Evolutionary conservation across 2,113 vertebrate species (phyloP).

Genomic region (Sciurus niger): DNA sequence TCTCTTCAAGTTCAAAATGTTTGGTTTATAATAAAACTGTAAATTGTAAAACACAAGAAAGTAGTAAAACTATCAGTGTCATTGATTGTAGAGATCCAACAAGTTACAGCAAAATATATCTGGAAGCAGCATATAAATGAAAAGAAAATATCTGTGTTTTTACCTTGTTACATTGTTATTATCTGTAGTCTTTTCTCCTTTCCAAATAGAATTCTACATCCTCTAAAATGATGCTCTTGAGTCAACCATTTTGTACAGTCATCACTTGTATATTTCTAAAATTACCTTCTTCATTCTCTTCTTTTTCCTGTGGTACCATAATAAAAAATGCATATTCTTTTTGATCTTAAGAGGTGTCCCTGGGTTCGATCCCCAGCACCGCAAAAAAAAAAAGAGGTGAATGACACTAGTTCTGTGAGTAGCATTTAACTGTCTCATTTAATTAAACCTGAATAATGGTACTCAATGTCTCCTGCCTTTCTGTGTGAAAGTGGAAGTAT

Average conservation of each 20-base stretch:
- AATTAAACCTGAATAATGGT: background rate
- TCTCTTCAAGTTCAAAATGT: slow-evolving; percentile 90
- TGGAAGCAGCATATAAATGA: background rate
- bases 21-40: slow-evolving; percentile 96
- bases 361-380: too few relatives aligned
- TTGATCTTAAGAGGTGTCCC: background rate
- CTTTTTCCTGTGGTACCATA: background rate
- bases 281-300: slow-evolving; percentile 97
- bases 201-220: background rate
- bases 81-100: slow-evolving; percentile 88
- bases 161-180: background rate
- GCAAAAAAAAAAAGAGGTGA: background rate
- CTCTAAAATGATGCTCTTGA: slow-evolving; percentile 30
- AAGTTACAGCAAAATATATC: slow-evolving; percentile 87
- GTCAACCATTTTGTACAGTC: slow-evolving; percentile 94
- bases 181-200: background rate
- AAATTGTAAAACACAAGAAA: slow-evolving; percentile 89
- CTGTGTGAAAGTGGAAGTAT: background rate
- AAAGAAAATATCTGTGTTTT: background rate
- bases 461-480: background rate
- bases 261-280: slow-evolving; percentile 95
- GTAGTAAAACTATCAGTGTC: slow-evolving; percentile 90
- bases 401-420: background rate
- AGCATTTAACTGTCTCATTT: background rate
- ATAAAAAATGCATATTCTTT: background rate